Conservation (phyloP, 92 coral and sea anemone species). For the Bergia sp. region DNA sequence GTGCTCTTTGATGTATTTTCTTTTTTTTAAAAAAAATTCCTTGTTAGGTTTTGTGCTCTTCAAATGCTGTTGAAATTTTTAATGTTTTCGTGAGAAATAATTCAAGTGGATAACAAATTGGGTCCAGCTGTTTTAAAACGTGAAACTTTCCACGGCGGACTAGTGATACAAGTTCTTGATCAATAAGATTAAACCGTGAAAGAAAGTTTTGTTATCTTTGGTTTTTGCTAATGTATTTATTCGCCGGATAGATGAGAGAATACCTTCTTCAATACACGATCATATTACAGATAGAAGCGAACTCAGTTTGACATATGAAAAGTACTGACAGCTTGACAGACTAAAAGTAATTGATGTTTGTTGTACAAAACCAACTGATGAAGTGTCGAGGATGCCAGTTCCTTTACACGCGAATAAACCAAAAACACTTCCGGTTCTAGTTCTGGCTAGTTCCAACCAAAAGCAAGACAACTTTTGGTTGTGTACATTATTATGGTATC, state of each 20-base stretch:
- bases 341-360: not conserved
- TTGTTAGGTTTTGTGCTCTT: not conserved
- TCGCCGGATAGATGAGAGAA: not conserved
- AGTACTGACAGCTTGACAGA: not conserved
- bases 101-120: not conserved
- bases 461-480: too few species aligned
- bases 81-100: not conserved
- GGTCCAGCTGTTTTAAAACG: not conserved
- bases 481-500: too few species aligned
- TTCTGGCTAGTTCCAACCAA: too few species aligned
- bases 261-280: not conserved
- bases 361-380: not conserved
- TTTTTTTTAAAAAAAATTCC: not conserved
- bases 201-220: constrained; percentile 9
- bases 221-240: not conserved
- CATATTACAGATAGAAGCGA: not conserved
- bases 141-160: not conserved
- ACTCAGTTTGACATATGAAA: not conserved
- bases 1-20: not conserved
- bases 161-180: not conserved
- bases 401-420: too few species aligned
- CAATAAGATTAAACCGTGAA: not conserved
- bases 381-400: too few species aligned
- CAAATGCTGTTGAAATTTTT: not conserved
- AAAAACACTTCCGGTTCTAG: too few species aligned